phyloP scores from a whole-genome alignment of 2,113 vertebrate species.

The pig (Sus scrofa) region T2T-Sscrofa CM000830.6:94577501-94578000 shows the following conservation, averaged over 20 bases:
- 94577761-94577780: not conserved
- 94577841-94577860: not conserved
- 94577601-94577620: too few species aligned
- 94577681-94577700: constrained; percentile 35
- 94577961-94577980: not conserved
- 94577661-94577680: not conserved
- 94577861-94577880: constrained; percentile 12
- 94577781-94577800: not conserved
- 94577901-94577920: not conserved
- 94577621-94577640: too few species aligned
- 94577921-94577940: not conserved
- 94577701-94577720: constrained; percentile 36
- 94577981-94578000: constrained; percentile 20
- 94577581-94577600: too few species aligned
- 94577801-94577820: not conserved
- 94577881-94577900: constrained; percentile 6
- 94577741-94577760: not conserved
- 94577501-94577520: too few species aligned
- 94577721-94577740: constrained; percentile 24
- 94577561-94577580: too few species aligned
- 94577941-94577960: constrained; percentile 18
- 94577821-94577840: constrained; percentile 11
- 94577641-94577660: too few species aligned
- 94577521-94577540: too few species aligned
- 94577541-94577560: too few species aligned